Conservation (phyloP, 2,113 vertebrate genomes). For the Epinephelus fuscoguttatus region DNA sequence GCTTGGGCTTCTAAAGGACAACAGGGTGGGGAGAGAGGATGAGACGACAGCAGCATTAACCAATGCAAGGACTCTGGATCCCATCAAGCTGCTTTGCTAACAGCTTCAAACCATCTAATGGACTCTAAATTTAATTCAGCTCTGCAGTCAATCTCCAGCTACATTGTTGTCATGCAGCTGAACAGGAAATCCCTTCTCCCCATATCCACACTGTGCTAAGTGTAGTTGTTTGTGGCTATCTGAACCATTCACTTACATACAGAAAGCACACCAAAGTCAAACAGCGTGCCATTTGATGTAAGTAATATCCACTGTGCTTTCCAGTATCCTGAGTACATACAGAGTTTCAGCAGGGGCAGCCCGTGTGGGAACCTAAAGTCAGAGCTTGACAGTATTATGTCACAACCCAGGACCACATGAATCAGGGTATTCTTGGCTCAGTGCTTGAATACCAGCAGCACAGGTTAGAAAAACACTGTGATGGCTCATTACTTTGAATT, state of each 20-base stretch:
- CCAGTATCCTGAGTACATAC: not conserved
- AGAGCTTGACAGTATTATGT: constrained; percentile 8
- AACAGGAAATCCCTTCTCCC: constrained; percentile 5
- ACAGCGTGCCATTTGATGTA: not conserved
- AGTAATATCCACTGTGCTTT: not conserved
- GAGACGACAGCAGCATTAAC: constrained; percentile 35
- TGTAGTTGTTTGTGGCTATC: not conserved
- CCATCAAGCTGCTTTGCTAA: constrained; percentile 62
- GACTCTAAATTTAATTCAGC: constrained; percentile 77
- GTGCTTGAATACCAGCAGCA: constrained; percentile 8
- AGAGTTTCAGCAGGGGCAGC: not conserved
- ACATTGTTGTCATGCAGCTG: not conserved
- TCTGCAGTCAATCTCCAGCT: constrained; percentile 33
- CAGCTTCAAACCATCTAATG: constrained; percentile 70
- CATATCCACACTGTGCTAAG: not conserved
- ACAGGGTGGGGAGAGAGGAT: not conserved
- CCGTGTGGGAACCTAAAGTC: constrained; percentile 12
- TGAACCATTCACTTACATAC: not conserved
- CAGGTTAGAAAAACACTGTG: constrained; percentile 34
- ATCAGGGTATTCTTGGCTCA: constrained; percentile 28
- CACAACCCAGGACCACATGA: constrained; percentile 1
- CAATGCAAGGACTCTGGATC: constrained; percentile 49
- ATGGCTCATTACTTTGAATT: constrained; percentile 28
- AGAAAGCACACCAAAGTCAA: not conserved
- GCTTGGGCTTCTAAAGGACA: constrained; percentile 15